Evolutionary conservation across 2,113 vertebrate genomes (phyloP).

Genomic region (Brevimyrus niger): DNA sequence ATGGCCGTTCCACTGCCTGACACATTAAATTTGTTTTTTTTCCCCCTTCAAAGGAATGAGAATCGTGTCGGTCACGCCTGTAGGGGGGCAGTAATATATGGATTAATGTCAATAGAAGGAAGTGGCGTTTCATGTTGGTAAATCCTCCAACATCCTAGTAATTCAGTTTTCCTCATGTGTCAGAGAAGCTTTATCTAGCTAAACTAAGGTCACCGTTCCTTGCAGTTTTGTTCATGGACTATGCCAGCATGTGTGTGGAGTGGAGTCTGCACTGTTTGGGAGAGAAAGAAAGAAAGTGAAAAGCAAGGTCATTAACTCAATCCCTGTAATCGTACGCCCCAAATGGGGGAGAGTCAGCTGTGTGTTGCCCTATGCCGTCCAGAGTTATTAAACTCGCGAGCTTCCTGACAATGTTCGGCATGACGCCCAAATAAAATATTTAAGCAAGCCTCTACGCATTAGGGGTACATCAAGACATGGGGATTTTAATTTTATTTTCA

Average conservation of each 20-base stretch:
- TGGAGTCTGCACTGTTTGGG: background rate
- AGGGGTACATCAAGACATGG: conserved; percentile 3
- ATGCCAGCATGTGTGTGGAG: conserved; percentile 15
- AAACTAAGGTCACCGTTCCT: conserved; percentile 23
- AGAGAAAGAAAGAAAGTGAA: too few species aligned
- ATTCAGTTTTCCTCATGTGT: conserved; percentile 34
- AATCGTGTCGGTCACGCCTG: background rate
- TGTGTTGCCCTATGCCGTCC: background rate
- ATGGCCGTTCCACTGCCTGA: background rate
- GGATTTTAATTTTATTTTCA: background rate
- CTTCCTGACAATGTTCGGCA: conserved; percentile 5
- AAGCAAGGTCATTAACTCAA: background rate
- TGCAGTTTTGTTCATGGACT: conserved; percentile 46
- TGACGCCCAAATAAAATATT: conserved; percentile 25
- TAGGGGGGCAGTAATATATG: conserved; percentile 11
- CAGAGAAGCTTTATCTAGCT: conserved; percentile 37
- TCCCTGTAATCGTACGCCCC: background rate
- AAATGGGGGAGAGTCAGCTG: background rate
- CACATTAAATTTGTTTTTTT: background rate
- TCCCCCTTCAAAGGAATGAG: background rate
- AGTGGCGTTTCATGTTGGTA: conserved; percentile 42
- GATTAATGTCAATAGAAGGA: conserved; percentile 28
- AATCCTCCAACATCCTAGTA: conserved; percentile 34
- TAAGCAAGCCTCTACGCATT: conserved; percentile 17
- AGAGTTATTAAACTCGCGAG: background rate